Evolutionary conservation across 1,140 invertebrate species (phyloP), one percentile per base, ranked within the genome.

Genomic region (Cydia fagiglandana): DNA sequence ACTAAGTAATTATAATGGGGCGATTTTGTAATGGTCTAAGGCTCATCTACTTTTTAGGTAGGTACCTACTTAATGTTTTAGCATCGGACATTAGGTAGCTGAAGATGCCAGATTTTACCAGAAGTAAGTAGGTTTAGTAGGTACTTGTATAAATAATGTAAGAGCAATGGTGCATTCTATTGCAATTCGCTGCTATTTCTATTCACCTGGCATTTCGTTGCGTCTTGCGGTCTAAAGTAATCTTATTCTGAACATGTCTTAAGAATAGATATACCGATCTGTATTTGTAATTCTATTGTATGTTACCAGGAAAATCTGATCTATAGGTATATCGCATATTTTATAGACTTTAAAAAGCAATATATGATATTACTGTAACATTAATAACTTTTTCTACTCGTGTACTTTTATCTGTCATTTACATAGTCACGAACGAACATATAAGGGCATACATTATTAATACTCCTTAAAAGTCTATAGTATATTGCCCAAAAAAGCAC

Each of bases 221-320:
- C 66, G 66, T 41, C 28, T 70, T 70, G 66, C 66, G 66, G 66
- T 70, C 34, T 70, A n/a, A 70, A 9, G 34, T 70, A 41, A 70
- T 24, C 56, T n/a, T 70, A 70, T 70, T 70, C 66, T 10, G 34
- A 70, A 38, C 66, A 38, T 70, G 66, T 70, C 13, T 70, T 70
- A n/a, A 70, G 28, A 38, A n/a, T 1, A 61, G 56, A 61, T 61
- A 61, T 61, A 61, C 17, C 17, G 53, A 61, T 61, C 53, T 61
- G n/a, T 53, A 61, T 61, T 61, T 61, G 15, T 61, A 24, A 9
- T 9, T 10, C 50, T 53, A 53, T 17, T 53, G 50, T 53, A 53
- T 7, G 50, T 53, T 53, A 17, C n/a, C 1, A 61, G 56, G 17
- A 61, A 61, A 61, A 61, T 61, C 9, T 7, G 17, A 20, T 10